phyloP scores from a whole-genome alignment of 2,888 invertebrate genomes.

The Neocrepidodera transversa region DNA sequence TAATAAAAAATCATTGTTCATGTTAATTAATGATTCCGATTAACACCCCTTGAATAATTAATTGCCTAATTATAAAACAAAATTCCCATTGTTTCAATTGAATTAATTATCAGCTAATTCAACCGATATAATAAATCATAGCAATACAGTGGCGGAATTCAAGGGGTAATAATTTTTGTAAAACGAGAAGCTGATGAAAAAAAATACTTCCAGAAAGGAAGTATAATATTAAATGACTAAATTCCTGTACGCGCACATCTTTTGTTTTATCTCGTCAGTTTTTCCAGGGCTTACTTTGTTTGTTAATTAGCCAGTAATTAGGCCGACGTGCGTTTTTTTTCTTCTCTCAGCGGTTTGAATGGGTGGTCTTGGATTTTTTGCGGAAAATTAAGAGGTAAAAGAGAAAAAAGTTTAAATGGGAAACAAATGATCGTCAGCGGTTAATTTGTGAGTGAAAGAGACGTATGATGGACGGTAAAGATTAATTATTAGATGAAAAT shows the following conservation, averaged over 20 bases:
- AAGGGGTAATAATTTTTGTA: no score
- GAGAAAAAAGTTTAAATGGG: conserved; percentile 20
- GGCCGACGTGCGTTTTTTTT: conserved; percentile 36
- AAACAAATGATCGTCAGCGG: conserved; percentile 24
- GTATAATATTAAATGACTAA: conserved; percentile 52
- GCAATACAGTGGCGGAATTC: no score
- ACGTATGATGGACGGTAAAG: conserved; percentile 7
- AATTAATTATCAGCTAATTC: no score
- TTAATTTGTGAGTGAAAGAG: conserved; percentile 9
- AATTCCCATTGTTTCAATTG: no score
- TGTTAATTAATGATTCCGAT: no score
- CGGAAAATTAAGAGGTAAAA: not conserved
- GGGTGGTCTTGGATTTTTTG: conserved; percentile 38
- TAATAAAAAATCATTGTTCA: no score
- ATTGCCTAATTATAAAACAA: no score
- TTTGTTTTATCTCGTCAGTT: conserved; percentile 41
- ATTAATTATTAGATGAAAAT: no score
- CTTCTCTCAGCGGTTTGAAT: conserved; percentile 34
- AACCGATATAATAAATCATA: no score
- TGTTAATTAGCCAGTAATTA: conserved; percentile 53
- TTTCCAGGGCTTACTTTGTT: conserved; percentile 42
- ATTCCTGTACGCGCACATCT: conserved; percentile 39
- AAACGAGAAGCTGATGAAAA: no score
- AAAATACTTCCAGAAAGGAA: conserved; percentile 51
- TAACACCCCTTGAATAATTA: no score